A percentile compares a stretch with the other conserved stretches of the same genome.
phyloP scores from a whole-genome alignment of 2,888 invertebrate genomes.

The Himalopsyche tibetana region DNA sequence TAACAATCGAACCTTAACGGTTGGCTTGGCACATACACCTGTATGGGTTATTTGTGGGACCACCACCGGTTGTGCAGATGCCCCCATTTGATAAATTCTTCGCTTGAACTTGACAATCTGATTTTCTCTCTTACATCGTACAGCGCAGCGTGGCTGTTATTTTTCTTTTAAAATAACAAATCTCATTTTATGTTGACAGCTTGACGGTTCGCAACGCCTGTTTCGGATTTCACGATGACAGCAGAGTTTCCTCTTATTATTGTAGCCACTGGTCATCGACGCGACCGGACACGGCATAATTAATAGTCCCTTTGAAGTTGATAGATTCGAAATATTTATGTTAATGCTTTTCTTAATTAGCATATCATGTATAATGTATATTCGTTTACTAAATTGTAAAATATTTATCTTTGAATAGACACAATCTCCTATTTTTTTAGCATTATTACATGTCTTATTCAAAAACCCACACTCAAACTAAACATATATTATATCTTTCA shows the following conservation, averaged over 20 bases:
- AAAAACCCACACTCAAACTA: too few relatives aligned
- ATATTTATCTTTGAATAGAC: too few relatives aligned
- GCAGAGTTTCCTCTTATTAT: slow-evolving; percentile 5
- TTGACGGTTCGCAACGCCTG: slow-evolving; percentile 1
- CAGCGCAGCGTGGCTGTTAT: slow-evolving; percentile 13
- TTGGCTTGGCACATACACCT: not conserved
- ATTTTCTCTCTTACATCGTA: not conserved
- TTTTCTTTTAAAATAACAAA: slow-evolving; percentile 42
- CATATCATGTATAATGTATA: too few relatives aligned
- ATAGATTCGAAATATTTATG: not conserved
- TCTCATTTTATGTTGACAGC: slow-evolving; percentile 23
- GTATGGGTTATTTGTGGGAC: not conserved
- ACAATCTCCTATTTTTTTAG: too few relatives aligned
- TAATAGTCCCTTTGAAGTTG: not conserved
- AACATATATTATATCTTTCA: too few relatives aligned
- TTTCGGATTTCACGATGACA: slow-evolving; percentile 34
- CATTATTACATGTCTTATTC: not conserved
- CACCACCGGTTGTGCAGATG: not conserved
- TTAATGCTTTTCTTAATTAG: not conserved
- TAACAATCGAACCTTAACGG: not conserved
- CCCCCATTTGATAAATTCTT: not conserved
- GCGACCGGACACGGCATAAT: not conserved
- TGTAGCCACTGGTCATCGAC: slow-evolving; percentile 19
- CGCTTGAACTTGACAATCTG: slow-evolving; percentile 32
- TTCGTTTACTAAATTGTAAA: too few relatives aligned